phyloP scores from a whole-genome alignment of 2,113 vertebrate species.

The Passer montanus region DNA sequence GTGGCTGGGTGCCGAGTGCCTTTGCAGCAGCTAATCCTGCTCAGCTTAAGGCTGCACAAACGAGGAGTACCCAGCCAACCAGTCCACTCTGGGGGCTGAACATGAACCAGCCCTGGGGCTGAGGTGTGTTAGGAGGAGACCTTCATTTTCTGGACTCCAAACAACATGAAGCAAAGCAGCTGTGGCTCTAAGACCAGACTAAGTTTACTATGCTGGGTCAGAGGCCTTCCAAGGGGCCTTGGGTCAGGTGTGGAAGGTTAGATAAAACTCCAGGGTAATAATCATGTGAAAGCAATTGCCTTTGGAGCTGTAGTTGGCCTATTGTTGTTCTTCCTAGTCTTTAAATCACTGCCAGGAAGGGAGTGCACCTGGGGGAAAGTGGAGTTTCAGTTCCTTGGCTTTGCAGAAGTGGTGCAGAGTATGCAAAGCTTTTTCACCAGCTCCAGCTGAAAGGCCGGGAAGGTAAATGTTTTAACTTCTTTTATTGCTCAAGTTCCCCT shows the following conservation, averaged over 20 bases:
- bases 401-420: not conserved
- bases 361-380: accelerated
- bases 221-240: not conserved
- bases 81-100: not conserved
- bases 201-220: accelerated
- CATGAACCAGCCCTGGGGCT: not conserved
- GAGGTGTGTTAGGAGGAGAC: not conserved
- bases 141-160: not conserved
- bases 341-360: not conserved
- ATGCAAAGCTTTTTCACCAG: not conserved
- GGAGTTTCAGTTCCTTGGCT: not conserved
- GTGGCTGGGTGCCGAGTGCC: conserved; percentile 49
- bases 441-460: not conserved
- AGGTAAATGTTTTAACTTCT: not conserved
- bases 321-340: not conserved
- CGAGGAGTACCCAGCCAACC: not conserved
- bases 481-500: not conserved
- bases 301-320: not conserved
- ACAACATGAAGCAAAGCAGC: not conserved
- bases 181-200: not conserved
- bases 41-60: conserved; percentile 24
- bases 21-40: conserved; percentile 47
- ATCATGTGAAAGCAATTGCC: not conserved
- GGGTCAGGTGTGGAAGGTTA: not conserved
- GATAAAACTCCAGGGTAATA: not conserved